Base-by-base conservation (phyloP, 2,113 vertebrate species). In the Podocnemis expansa region DNA sequence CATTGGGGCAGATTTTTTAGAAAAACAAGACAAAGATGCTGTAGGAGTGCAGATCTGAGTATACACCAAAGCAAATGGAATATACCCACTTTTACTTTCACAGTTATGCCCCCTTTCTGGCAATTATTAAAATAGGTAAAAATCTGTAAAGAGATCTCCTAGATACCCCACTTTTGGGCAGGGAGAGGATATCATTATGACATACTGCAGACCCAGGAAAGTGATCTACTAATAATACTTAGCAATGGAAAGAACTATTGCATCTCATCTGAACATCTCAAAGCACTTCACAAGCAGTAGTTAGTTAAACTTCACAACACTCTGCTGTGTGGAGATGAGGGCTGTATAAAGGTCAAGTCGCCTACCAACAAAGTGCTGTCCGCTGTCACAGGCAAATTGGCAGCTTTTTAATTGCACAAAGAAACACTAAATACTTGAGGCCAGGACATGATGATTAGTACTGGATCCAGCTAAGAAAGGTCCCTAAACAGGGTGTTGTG, bases 281-380 rank as follows among this genome's bases (percentile, higher is more conserved):
- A 41, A 43, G 5, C n/a, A 29, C 38, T 19, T 43, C 54, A 17
- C 31, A 55, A n/a, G 31, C 5, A 25, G 43, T 43, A 41, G 9
- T 43, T 58, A 31, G 29, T 3, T 55, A 25, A 81, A 81, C n/a
- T 41, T 56, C 27, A 41, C 41, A 6, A 41, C 63, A n/a, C 25
- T 8, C 24, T 11, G 27, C 45, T 52, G 2, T 10, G 3, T 34
- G 24, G 0, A 0, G 81, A 56, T 38, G 34, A 67, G 63, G 63
- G 34, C 19, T 67, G 19, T 8, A 38, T 67, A 2, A n/a, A 67
- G 63, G n/a, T 67, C 3, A 21, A 17, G 34, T n/a, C 34, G 19
- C 17, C 8, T 67, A 10, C 17, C 17, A n/a, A 21, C 70, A 45
- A 75, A 75, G 12, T 43, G 41, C 10, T 43, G 41, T 13, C 70